These are phyloP conservation scores for Melanotaenia maccullochi DNA, from an alignment of 2,797 vertebrate species.

Conservation along the genomic window DNA sequence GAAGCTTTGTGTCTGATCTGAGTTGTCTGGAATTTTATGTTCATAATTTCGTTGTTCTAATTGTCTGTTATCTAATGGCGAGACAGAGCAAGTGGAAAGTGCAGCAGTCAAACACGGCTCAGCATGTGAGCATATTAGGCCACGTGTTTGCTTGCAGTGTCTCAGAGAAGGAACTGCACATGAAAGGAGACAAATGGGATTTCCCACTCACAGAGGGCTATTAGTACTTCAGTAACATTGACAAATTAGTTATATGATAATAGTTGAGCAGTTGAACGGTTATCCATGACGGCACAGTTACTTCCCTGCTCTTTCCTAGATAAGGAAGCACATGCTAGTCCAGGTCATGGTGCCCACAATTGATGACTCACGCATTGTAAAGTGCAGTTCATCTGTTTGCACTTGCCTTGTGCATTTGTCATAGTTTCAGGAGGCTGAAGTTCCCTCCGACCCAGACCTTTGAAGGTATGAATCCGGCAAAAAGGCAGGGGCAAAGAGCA, in stretches of 20 bases:
- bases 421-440: neutral
- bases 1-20: neutral
- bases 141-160: slow-evolving; percentile 4
- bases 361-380: neutral
- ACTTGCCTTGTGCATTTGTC: neutral
- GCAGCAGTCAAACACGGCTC: slow-evolving; percentile 43
- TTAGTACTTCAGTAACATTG: neutral
- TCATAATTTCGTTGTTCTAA: neutral
- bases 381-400: neutral
- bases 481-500: neutral
- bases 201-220: neutral
- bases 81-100: slow-evolving; percentile 16
- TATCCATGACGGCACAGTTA: neutral
- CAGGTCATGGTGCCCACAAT: neutral
- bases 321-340: slow-evolving; percentile 1
- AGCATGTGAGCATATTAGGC: slow-evolving; percentile 31
- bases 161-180: neutral
- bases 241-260: neutral
- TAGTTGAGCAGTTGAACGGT: neutral
- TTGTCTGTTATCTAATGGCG: slow-evolving; percentile 10
- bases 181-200: slow-evolving; percentile 1
- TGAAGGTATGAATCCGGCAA: neutral
- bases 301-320: neutral
- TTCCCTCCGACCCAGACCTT: neutral
- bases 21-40: neutral